Evolutionary conservation across 1,140 invertebrate genomes (phyloP).

Genomic region (Heliconius eleuchia): DNA sequence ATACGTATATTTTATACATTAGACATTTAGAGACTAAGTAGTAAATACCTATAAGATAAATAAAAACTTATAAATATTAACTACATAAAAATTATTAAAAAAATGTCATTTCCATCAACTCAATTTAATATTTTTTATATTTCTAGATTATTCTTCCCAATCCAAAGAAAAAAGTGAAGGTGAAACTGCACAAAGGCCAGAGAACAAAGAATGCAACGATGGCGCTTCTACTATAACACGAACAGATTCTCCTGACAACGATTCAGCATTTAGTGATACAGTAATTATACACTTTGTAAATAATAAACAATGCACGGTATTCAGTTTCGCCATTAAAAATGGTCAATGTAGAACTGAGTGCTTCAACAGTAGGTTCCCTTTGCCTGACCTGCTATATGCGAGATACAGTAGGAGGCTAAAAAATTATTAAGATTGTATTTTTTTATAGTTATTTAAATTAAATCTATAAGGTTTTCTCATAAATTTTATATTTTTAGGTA

Average conservation of each 20-base stretch:
- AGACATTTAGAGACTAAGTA: too few species aligned
- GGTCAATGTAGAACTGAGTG: too few species aligned
- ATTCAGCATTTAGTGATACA: conserved; percentile 98
- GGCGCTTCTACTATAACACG: conserved; percentile 71
- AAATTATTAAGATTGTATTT: not conserved
- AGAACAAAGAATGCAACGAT: conserved; percentile 56
- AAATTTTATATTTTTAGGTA: conserved; percentile 73
- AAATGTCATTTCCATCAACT: not conserved
- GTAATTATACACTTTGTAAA: conserved; percentile 71
- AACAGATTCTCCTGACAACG: conserved; percentile 97
- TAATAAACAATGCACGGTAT: not conserved
- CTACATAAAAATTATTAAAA: too few species aligned
- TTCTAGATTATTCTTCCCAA: conserved; percentile 53
- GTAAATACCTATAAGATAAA: too few species aligned
- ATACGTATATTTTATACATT: too few species aligned
- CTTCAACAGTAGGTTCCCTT: too few species aligned
- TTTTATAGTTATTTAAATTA: not conserved
- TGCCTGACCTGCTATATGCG: too few species aligned
- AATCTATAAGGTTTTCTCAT: not conserved
- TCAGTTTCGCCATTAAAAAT: too few species aligned
- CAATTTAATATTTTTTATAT: not conserved
- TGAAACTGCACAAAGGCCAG: conserved; percentile 48
- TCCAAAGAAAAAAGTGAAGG: conserved; percentile 55
- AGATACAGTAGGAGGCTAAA: not conserved
- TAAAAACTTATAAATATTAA: too few species aligned